Percentiles rank a stretch among this genome's conserved stretches.
These are phyloP conservation scores for Halcyon senegalensis DNA, from an alignment of 2,113 vertebrate genomes.

Conservation along the genomic window DNA sequence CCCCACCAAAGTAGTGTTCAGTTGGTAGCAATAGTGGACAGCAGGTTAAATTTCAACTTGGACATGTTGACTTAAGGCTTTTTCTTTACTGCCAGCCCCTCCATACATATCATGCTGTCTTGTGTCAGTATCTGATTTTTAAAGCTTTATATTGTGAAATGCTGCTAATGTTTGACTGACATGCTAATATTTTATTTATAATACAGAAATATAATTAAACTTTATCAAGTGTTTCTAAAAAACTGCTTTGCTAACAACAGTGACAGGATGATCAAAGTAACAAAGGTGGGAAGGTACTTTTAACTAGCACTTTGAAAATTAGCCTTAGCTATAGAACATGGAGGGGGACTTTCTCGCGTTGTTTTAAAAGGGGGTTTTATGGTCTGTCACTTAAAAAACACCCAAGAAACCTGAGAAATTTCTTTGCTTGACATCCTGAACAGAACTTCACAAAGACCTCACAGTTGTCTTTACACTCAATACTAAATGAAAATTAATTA, in stretches of 20 bases:
- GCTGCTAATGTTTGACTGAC: neutral
- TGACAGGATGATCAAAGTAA: neutral
- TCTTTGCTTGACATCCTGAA: too few relatives aligned
- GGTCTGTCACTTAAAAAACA: neutral
- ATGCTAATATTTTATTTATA: neutral
- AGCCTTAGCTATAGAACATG: neutral
- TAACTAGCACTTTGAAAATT: neutral
- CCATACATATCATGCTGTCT: neutral
- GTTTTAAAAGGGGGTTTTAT: neutral
- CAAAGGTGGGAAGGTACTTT: neutral
- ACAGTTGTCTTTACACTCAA: neutral
- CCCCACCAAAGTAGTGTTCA: neutral
- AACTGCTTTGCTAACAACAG: neutral
- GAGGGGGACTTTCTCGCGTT: neutral
- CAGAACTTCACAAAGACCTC: neutral
- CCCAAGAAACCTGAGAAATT: too few relatives aligned
- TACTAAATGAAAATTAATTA: neutral
- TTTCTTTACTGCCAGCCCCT: neutral
- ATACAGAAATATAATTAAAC: neutral
- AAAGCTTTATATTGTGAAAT: neutral
- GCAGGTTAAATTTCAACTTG: slow-evolving; percentile 15
- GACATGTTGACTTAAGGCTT: neutral
- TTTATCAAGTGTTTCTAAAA: neutral
- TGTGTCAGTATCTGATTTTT: neutral
- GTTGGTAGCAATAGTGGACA: neutral